phyloP scores from a whole-genome alignment of 92 coral and sea anemone species.

The Hydrozoanthus gracilis region DNA sequence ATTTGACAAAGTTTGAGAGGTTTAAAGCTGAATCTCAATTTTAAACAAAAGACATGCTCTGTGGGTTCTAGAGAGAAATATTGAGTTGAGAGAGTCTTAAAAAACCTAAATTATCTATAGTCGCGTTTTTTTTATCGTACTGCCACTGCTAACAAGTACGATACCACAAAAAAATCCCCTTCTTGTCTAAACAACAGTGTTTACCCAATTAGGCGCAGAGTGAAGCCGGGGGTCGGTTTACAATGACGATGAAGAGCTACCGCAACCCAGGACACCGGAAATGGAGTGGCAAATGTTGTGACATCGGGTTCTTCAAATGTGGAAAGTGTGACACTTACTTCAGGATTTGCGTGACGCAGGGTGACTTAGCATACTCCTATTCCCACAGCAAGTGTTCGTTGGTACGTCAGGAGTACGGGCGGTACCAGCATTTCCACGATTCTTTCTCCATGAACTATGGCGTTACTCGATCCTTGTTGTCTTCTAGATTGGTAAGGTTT shows the following conservation, averaged over 20 bases:
- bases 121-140: not conserved
- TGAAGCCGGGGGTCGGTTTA: constrained; percentile 60
- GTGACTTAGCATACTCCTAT: not conserved
- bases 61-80: no score
- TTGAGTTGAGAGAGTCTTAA: no score
- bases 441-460: constrained; percentile 29
- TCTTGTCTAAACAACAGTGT: not conserved
- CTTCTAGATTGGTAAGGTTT: constrained; percentile 4
- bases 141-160: not conserved
- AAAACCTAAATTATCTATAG: no score
- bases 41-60: no score
- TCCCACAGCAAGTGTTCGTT: constrained; percentile 19
- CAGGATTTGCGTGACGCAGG: constrained; percentile 64
- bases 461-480: not conserved
- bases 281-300: constrained; percentile 68
- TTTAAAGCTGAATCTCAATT: no score
- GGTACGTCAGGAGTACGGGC: constrained; percentile 41
- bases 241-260: constrained; percentile 62
- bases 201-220: constrained; percentile 29
- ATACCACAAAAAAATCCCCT: no score
- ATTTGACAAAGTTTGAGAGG: no score
- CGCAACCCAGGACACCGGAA: constrained; percentile 64
- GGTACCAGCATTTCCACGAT: constrained; percentile 12
- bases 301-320: constrained; percentile 54
- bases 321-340: constrained; percentile 69